Base-by-base conservation (phyloP, 2,113 vertebrate species). In the Rhinopithecus roxellana region DNA sequence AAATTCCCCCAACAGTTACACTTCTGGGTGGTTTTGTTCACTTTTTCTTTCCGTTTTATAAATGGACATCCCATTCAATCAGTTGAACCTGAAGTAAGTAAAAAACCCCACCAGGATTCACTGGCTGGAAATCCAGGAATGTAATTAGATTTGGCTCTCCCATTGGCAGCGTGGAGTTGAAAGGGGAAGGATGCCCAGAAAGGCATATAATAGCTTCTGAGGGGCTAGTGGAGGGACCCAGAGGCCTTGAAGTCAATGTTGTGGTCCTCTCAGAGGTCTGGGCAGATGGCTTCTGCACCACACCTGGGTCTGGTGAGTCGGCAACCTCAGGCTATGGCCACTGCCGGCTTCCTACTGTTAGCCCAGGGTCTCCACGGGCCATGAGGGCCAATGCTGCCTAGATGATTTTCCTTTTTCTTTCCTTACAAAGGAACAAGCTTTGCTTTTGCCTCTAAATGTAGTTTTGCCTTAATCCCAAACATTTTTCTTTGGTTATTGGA, bases 21-120 rank as follows among this genome's bases (percentile, higher is more conserved):
- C 32, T 27, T 94, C 12, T 81, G 64, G 52, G 92, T 84, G 52
- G 38, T 89, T 93, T 72, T 82, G 12, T 75, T 75, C 87, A 43
- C 57, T 74, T 75, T 57, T 59, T 40, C 8, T 80, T 72, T 43
- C 1, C 7, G 4, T 61, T 57, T 77, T 13, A 6, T 50, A 12
- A 80, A 35, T 23, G 17, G 57, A 45, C 74, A 20, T 38, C 20
- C 2, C 18, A 30, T 77, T 89, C 25, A 18, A 10, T 90, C 12
- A 75, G 13, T 57, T 79, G 4, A 80, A 48, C 20, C 10, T 89
- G 38, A 12, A 89, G 48, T 89, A 95, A 32, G 22, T 55, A 2
- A 52, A 38, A 79, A 52, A n/a, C 16, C 45, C 27, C 50, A 30
- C 59, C 70, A 75, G 72, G 20, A 17, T 70, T 81, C 67, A 50